These are phyloP conservation scores for Lota lota DNA, from an alignment of 2,113 vertebrate species.

Conservation along the genomic window DNA sequence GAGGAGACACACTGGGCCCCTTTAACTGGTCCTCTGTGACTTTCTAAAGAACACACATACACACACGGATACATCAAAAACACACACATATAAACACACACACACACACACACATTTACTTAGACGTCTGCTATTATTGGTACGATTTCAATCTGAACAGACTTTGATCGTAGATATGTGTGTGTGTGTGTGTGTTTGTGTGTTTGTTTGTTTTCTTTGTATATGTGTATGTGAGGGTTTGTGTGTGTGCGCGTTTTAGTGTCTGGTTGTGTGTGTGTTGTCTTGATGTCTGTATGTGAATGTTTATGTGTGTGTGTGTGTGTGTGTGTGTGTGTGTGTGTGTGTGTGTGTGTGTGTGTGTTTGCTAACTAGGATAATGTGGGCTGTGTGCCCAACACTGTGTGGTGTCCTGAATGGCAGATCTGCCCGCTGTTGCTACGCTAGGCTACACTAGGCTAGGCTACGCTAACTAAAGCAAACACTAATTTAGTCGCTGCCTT, in stretches of 20 bases:
- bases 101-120: neutral
- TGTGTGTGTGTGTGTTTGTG: neutral
- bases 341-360: conserved; percentile 35
- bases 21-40: conserved; percentile 64
- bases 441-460: conserved; percentile 13
- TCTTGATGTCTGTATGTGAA: neutral
- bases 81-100: neutral
- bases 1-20: conserved; percentile 68
- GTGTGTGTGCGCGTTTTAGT: too few relatives aligned
- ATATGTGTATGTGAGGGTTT: too few relatives aligned
- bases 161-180: neutral
- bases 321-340: neutral
- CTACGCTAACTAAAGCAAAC: conserved; percentile 52
- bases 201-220: neutral
- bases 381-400: conserved; percentile 33
- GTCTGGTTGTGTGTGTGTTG: too few relatives aligned
- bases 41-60: conserved; percentile 43
- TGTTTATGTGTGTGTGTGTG: neutral
- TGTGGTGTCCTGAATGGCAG: conserved; percentile 50
- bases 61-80: too few relatives aligned
- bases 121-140: too few relatives aligned
- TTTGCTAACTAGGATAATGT: conserved; percentile 48
- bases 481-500: conserved; percentile 18
- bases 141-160: too few relatives aligned
- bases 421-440: conserved; percentile 47